Base-by-base conservation (phyloP, 2,888 invertebrate species). In the Adelphocoris suturalis region DNA sequence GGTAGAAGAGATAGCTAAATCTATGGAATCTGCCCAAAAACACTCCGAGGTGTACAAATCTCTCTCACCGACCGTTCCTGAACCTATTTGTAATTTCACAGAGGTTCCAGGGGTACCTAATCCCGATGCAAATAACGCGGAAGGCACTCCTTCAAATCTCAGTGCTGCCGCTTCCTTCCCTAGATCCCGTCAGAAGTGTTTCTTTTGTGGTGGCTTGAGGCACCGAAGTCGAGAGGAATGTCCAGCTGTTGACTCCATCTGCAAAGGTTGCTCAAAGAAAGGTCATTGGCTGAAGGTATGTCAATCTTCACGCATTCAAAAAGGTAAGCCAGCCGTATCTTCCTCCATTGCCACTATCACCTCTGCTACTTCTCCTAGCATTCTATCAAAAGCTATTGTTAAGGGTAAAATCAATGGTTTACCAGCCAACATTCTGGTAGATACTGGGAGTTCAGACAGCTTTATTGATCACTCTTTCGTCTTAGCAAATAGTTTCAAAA, bases 221-320 rank as follows among this genome's bases (percentile, higher is more conserved):
- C 3, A 37, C 2, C 2, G 37, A 37, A 37, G 37, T n/a, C n/a
- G n/a, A n/a, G n/a, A n/a, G n/a, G n/a, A n/a, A n/a, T n/a, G n/a
- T n/a, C n/a, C n/a, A n/a, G n/a, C n/a, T n/a, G n/a, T n/a, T 57
- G 57, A 57, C n/a, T 57, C 57, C 11, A n/a, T 57, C 57, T n/a
- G 57, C 19, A 57, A 57, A 57, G 57, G 57, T 5, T n/a, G 57
- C 57, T n/a, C n/a, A n/a, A 57, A 57, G 16, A 57, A 12, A n/a
- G 57, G 57, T 57, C 57, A 52, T n/a, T 57, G 57, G 57, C 57
- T 2, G 16, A 57, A 57, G 57, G 57, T 57, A 57, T 57, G 57
- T 57, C 57, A 16, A 57, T n/a, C 57, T 37, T 37, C 37, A 37
- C 37, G 37, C 16, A 2, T 11, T 2, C 52, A 16, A 11, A 52